Percentiles rank a stretch among this genome's conserved stretches.
Evolutionary conservation across 2,797 vertebrate species (phyloP).

Genomic region (Smutsia temminckii): DNA sequence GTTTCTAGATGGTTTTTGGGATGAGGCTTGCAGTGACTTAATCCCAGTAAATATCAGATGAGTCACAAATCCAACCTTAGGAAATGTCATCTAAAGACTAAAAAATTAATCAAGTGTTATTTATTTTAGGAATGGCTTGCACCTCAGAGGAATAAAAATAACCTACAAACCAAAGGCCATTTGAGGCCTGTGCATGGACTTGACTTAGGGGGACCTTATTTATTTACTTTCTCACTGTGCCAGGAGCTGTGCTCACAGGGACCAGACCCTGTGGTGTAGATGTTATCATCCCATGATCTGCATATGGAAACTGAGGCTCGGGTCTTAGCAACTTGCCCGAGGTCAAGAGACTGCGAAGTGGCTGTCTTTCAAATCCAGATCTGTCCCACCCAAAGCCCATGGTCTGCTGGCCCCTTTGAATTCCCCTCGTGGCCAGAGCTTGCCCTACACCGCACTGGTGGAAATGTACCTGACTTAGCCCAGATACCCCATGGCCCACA

Average conservation of each 20-base stretch:
- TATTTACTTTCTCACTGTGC: not conserved
- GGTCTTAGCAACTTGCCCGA: no score
- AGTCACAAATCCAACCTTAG: not conserved
- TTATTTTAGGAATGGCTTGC: not conserved
- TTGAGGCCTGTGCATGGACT: rapidly evolving
- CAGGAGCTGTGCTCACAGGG: not conserved
- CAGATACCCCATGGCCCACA: not conserved
- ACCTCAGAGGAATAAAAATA: not conserved
- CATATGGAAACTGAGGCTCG: not conserved
- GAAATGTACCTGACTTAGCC: rapidly evolving
- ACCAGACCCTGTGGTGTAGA: rapidly evolving
- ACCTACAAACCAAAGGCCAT: rapidly evolving
- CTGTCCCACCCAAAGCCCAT: rapidly evolving
- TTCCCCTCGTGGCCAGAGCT: not conserved
- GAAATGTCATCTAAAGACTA: not conserved
- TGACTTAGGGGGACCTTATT: not conserved
- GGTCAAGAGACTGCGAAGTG: not conserved
- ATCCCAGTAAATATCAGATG: not conserved
- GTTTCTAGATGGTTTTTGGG: not conserved
- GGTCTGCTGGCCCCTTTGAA: not conserved
- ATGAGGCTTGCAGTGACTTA: not conserved
- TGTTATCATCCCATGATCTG: not conserved
- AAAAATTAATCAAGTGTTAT: not conserved
- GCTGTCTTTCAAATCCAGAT: not conserved
- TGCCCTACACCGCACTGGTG: no score